Evolutionary conservation across 2,113 vertebrate species (phyloP), one percentile per base, ranked within the genome.

Genomic region (Sylvietta virens): DNA sequence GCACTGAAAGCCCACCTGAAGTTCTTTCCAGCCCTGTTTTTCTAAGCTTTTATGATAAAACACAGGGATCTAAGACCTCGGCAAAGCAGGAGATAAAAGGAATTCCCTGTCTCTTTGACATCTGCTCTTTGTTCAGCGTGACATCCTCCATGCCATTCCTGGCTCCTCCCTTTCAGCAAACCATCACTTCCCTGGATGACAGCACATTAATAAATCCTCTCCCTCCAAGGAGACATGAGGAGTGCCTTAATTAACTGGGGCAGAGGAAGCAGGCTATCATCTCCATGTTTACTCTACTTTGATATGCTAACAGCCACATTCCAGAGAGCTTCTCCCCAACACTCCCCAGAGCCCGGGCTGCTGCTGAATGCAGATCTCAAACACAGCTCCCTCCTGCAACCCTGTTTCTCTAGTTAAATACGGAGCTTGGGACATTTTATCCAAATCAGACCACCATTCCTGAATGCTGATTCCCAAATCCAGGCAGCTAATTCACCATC

Each of bases 201-300:
- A 73, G 67, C 81, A 88, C 78, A 92, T 79, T 90, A 81, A 94
- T 94, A 95, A 96, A 92, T 61, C 31, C 57, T 47, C 51, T 61
- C 37, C 20, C 87, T 67, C 92, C 80, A 65, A 56, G 5, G 6
- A 90, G 95, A 86, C 77, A 80, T 2, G 15, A 50, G 39, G 86
- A 93, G 72, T 42, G 83, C 81, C 70, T 95, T 88, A 72, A 85
- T 90, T 79, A 93, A 94, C 71, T 80, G 62, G 77, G 90, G 89
- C 53, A 86, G 48, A 71, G 97, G 93, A 97, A 98, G 92, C 56
- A 58, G 86, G 77, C 90, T 69, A 95, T 95, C 94, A 91, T 86
- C 72, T 91, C 70, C 73, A 42, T 91, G 94, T 81, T 96, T 92
- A 96, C 77, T 96, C 87, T 94, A 60, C 82, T 89, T 86, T 92